phyloP scores from a whole-genome alignment of 1,140 invertebrate species.

The Holotrichia oblita region DNA sequence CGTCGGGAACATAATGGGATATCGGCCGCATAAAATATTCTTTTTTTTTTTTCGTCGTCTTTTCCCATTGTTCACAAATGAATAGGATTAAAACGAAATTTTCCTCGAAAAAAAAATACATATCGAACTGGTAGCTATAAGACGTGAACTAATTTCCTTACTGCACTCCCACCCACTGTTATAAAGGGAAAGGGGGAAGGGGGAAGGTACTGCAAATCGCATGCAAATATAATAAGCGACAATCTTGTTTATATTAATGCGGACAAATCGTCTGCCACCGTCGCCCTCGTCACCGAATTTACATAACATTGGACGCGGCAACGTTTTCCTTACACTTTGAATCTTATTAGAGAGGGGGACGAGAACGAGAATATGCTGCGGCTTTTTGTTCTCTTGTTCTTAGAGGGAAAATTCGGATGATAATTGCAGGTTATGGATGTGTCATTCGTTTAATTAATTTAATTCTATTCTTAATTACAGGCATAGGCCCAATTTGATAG shows the following conservation, averaged over 20 bases:
- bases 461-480: too few relatives aligned
- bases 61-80: background rate
- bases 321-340: background rate
- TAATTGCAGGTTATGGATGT: too few relatives aligned
- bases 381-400: too few relatives aligned
- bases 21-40: background rate
- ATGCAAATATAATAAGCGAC: conserved; percentile 36
- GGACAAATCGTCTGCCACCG: background rate
- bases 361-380: background rate
- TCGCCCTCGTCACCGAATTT: background rate
- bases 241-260: conserved; percentile 33
- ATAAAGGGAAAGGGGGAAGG: background rate
- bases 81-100: background rate
- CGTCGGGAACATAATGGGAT: background rate
- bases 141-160: background rate
- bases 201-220: background rate
- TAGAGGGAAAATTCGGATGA: too few relatives aligned
- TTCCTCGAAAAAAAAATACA: background rate
- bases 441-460: too few relatives aligned
- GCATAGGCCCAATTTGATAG: too few relatives aligned
- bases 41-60: background rate
- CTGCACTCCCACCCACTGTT: too few relatives aligned
- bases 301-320: background rate
- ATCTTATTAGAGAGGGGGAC: conserved; percentile 18
- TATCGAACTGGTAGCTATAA: background rate